These are phyloP conservation scores for Enteromius argenteus DNA, from an alignment of 2,797 vertebrate genomes.

Conservation along the genomic window DNA sequence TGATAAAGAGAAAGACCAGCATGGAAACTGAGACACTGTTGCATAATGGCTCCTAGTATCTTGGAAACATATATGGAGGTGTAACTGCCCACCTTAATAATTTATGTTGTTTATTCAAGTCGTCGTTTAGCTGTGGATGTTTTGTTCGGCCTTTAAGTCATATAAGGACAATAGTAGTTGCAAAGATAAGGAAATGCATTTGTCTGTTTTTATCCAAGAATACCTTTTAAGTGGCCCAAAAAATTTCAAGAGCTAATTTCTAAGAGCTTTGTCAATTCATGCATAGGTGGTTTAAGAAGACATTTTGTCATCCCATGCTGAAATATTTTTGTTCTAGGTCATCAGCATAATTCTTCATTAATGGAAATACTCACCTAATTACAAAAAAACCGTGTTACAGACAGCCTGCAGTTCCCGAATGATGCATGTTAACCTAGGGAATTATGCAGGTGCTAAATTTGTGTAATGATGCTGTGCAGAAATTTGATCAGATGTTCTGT, in stretches of 20 bases:
- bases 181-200: constrained; percentile 2
- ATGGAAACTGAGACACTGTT: constrained; percentile 16
- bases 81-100: constrained; percentile 17
- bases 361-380: constrained; percentile 38
- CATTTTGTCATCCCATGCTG: background rate
- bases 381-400: constrained; percentile 33
- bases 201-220: background rate
- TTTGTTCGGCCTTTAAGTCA: background rate
- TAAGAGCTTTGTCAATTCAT: constrained; percentile 6
- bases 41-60: background rate
- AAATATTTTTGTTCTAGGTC: constrained; percentile 38
- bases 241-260: background rate
- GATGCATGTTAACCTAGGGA: constrained; percentile 8
- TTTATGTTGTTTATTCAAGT: constrained; percentile 13
- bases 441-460: constrained; percentile 24
- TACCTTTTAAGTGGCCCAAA: background rate
- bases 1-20: background rate
- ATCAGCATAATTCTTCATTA: constrained; percentile 1
- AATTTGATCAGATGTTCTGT: constrained; percentile 16
- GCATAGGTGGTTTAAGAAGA: background rate
- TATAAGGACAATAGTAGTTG: background rate
- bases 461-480: background rate
- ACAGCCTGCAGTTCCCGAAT: constrained; percentile 3
- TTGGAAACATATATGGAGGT: constrained; percentile 24
- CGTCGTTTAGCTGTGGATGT: background rate